phyloP scores from a whole-genome alignment of 2,113 vertebrate species.

The Leptosomus discolor region DNA sequence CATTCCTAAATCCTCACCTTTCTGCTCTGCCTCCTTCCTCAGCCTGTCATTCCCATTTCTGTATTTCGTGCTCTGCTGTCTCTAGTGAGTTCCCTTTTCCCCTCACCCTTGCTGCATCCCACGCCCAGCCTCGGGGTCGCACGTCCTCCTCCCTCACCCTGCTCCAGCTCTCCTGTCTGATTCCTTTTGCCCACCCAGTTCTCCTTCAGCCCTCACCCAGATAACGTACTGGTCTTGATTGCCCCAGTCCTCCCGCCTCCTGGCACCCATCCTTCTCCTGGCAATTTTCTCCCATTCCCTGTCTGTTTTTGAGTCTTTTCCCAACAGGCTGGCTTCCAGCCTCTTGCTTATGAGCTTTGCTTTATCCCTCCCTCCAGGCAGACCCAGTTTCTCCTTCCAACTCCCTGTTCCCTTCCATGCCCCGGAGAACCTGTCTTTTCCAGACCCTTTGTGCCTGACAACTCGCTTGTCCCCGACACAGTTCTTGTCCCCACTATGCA shows the following conservation, averaged over 20 bases:
- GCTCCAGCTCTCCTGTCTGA: neutral
- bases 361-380: neutral
- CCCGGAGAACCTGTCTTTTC: neutral
- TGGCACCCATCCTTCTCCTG: neutral
- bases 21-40: neutral
- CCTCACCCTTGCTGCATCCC: neutral
- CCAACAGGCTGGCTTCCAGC: neutral
- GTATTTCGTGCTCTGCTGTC: no score
- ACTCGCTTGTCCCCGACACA: accelerated
- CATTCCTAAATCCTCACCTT: neutral
- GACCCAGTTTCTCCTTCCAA: neutral
- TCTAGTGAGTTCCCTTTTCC: neutral
- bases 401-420: neutral
- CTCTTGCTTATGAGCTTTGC: neutral
- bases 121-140: accelerated
- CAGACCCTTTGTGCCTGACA: neutral
- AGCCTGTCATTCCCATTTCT: neutral
- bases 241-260: neutral
- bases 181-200: neutral
- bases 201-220: neutral
- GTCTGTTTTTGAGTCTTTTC: neutral
- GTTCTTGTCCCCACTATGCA: accelerated
- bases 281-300: neutral
- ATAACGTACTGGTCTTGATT: neutral
- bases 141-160: accelerated